phyloP scores from a whole-genome alignment of 30 jellyfish, hydroid and myxozoan genomes.

The Turritopsis rubra region DNA sequence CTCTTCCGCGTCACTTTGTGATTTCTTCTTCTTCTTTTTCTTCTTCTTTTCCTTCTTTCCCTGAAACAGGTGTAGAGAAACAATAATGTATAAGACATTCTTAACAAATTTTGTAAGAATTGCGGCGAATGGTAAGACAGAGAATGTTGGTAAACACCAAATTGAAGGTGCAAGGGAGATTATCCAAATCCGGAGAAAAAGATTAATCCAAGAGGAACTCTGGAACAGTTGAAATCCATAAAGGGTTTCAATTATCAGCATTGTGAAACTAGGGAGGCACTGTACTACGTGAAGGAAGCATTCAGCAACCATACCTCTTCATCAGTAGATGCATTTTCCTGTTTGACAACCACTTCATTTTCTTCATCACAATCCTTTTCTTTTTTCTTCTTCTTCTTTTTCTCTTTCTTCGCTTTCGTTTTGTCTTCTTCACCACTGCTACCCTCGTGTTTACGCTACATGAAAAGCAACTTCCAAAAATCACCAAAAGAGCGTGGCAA shows the following conservation, averaged over 20 bases:
- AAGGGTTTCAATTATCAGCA: too few relatives aligned
- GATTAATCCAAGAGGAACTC: too few relatives aligned
- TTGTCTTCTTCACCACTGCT: conserved; percentile 64
- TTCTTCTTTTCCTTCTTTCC: conserved; percentile 40
- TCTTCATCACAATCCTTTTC: conserved; percentile 24
- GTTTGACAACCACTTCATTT: conserved; percentile 31
- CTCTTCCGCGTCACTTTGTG: conserved; percentile 18
- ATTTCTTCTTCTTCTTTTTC: conserved; percentile 49
- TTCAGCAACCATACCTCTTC: conserved; percentile 1
- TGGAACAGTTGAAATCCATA: too few relatives aligned
- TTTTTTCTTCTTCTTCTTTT: conserved; percentile 38
- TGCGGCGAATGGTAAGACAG: too few relatives aligned
- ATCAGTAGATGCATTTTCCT: conserved; percentile 19
- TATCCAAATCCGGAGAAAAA: too few relatives aligned
- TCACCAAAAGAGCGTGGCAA: neutral
- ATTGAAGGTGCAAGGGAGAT: too few relatives aligned
- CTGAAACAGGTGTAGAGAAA: neutral
- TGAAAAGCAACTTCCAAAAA: neutral
- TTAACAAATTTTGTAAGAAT: too few relatives aligned
- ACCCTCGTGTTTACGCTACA: conserved; percentile 39
- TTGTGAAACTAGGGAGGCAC: conserved; percentile 17
- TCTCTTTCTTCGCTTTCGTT: conserved; percentile 34
- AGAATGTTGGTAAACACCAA: too few relatives aligned
- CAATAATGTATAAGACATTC: too few relatives aligned
- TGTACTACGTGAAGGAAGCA: neutral